Evolutionary conservation across 92 coral and sea anemone genomes (phyloP).

Genomic region (Zoanthus sansibaricus): DNA sequence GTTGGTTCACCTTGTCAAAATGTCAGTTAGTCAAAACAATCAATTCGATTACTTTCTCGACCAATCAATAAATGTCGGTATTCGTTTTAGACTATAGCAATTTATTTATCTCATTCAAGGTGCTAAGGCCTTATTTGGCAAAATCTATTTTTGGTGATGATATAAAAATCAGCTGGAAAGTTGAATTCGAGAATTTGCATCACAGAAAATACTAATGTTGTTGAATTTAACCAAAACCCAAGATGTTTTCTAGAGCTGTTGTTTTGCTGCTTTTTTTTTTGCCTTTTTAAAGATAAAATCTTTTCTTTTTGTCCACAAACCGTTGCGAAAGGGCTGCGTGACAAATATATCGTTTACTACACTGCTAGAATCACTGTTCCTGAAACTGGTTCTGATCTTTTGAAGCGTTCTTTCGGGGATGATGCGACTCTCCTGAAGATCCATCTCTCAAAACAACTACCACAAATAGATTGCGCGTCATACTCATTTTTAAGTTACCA

Average conservation of each 20-base stretch:
- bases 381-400: conserved; percentile 70
- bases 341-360: conserved; percentile 71
- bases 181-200: conserved; percentile 12
- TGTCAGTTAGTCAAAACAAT: conserved; percentile 89
- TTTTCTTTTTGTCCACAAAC: not conserved
- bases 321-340: conserved; percentile 21
- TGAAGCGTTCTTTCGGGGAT: conserved; percentile 45
- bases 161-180: conserved; percentile 87
- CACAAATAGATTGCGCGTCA: conserved; percentile 43
- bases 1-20: conserved; percentile 52
- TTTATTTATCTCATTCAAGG: conserved; percentile 39
- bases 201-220: conserved; percentile 10
- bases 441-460: conserved; percentile 17
- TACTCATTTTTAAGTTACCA: not conserved
- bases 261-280: not conserved
- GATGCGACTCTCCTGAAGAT: conserved; percentile 29
- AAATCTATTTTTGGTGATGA: conserved; percentile 88
- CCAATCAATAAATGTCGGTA: conserved; percentile 45
- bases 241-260: not conserved
- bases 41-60: conserved; percentile 70
- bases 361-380: conserved; percentile 68
- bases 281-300: not conserved
- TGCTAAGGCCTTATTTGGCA: conserved; percentile 86
- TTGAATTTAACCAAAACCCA: conserved; percentile 4
- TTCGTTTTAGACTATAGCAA: conserved; percentile 1